Evolutionary conservation across 2,888 invertebrate genomes (phyloP).

Genomic region (Euzophera pinguis): DNA sequence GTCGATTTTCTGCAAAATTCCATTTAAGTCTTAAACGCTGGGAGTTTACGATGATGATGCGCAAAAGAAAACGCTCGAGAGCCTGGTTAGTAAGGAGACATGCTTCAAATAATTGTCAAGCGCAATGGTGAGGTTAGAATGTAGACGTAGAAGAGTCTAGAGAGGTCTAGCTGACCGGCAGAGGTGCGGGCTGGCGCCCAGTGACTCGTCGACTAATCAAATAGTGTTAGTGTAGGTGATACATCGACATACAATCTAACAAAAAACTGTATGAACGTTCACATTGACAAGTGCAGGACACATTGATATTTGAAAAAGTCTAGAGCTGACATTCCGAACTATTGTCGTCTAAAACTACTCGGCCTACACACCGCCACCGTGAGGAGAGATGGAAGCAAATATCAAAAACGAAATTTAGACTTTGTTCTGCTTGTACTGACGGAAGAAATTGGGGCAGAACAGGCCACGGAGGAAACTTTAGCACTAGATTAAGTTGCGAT

Average conservation of each 20-base stretch:
- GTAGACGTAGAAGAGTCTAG: conserved; percentile 69
- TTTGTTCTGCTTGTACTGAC: conserved; percentile 71
- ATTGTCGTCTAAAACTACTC: conserved; percentile 67
- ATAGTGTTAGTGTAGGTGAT: conserved; percentile 70
- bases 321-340: conserved; percentile 75
- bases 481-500: conserved; percentile 15
- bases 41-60: conserved; percentile 68
- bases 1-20: conserved; percentile 80
- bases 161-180: conserved; percentile 48
- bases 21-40: conserved; percentile 76
- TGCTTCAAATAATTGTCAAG: conserved; percentile 77
- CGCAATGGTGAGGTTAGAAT: conserved; percentile 76
- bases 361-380: conserved; percentile 77
- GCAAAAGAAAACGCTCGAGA: conserved; percentile 75
- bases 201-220: conserved; percentile 37
- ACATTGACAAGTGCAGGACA: conserved; percentile 70
- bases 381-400: conserved; percentile 73
- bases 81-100: conserved; percentile 74
- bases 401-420: conserved; percentile 81
- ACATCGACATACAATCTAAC: conserved; percentile 77
- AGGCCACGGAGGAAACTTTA: conserved; percentile 57
- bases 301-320: conserved; percentile 60
- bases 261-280: conserved; percentile 70
- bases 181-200: conserved; percentile 50
- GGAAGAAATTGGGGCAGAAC: conserved; percentile 66